Evolutionary conservation across 2,113 vertebrate genomes (phyloP).

Genomic region (Melanocharis versteri): DNA sequence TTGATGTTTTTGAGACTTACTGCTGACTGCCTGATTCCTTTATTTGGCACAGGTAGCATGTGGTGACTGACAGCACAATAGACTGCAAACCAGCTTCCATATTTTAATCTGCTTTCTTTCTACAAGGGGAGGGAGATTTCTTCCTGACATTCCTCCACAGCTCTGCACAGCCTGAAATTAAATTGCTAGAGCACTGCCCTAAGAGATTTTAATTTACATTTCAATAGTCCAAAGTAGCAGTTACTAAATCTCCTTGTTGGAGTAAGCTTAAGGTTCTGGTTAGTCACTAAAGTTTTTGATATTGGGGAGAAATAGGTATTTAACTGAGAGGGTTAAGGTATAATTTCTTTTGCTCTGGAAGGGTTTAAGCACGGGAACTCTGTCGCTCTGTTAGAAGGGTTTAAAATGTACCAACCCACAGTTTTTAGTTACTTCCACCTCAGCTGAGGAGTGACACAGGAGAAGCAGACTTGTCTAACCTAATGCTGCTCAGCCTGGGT

Average conservation of each 20-base stretch:
- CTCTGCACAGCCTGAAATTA: not conserved
- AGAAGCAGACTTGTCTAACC: not conserved
- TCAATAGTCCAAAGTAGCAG: not conserved
- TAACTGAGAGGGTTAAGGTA: not conserved
- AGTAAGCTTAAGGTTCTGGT: not conserved
- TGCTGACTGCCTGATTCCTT: not conserved
- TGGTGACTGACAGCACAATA: not conserved
- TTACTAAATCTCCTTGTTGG: not conserved
- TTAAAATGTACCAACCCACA: not conserved
- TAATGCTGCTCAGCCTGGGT: not conserved
- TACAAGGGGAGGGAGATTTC: not conserved
- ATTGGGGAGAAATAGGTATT: not conserved
- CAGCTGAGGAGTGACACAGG: not conserved
- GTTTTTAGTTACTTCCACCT: not conserved
- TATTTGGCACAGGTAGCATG: not conserved
- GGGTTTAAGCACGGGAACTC: not conserved
- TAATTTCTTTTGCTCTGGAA: not conserved
- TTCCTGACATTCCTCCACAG: slow-evolving; percentile 17
- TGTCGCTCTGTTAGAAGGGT: not conserved
- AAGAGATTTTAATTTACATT: slow-evolving; percentile 39
- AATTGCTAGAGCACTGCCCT: not conserved
- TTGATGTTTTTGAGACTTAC: not conserved
- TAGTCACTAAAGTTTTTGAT: not conserved
- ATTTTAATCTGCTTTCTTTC: not conserved
- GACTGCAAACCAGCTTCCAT: not conserved